Percentiles rank a stretch among this genome's conserved stretches.
phyloP scores from a whole-genome alignment of 2,113 vertebrate genomes.

The Agelaius tricolor region DNA sequence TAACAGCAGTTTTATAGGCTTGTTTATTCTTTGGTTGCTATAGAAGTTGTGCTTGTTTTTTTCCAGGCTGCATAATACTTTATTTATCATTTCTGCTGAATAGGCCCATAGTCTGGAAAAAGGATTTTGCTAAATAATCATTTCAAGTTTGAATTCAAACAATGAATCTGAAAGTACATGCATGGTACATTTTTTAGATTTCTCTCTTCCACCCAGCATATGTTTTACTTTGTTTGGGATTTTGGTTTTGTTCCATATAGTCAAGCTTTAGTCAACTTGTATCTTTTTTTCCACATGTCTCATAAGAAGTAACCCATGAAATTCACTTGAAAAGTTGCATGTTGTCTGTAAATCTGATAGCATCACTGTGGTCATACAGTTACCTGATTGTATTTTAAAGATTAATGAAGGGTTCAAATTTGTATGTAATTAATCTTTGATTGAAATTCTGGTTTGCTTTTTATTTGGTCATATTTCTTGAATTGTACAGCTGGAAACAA shows the following conservation, averaged over 20 bases:
- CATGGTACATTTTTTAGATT: conserved; percentile 42
- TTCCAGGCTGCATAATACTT: neutral
- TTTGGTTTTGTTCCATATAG: conserved; percentile 8
- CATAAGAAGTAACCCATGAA: conserved; percentile 15
- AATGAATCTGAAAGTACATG: conserved; percentile 53
- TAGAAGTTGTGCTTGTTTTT: neutral
- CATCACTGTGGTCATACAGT: conserved; percentile 3
- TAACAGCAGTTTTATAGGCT: neutral
- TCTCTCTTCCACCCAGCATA: neutral
- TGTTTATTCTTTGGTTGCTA: neutral
- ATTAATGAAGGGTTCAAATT: neutral
- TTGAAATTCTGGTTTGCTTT: neutral
- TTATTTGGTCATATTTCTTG: neutral
- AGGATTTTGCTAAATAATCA: conserved; percentile 24
- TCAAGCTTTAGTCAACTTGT: conserved; percentile 44
- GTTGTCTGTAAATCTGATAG: neutral
- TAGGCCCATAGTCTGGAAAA: conserved; percentile 56
- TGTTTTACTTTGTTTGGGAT: neutral
- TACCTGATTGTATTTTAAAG: neutral
- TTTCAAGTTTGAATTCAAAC: conserved; percentile 61
- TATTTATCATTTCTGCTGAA: conserved; percentile 73
- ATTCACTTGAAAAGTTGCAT: conserved; percentile 62
- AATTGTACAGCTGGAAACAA: neutral
- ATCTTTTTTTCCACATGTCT: conserved; percentile 35
- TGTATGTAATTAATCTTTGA: neutral